Base-by-base conservation (phyloP, 53 echinoderm and acorn worm genomes). In the Actinopyga echinites region DNA sequence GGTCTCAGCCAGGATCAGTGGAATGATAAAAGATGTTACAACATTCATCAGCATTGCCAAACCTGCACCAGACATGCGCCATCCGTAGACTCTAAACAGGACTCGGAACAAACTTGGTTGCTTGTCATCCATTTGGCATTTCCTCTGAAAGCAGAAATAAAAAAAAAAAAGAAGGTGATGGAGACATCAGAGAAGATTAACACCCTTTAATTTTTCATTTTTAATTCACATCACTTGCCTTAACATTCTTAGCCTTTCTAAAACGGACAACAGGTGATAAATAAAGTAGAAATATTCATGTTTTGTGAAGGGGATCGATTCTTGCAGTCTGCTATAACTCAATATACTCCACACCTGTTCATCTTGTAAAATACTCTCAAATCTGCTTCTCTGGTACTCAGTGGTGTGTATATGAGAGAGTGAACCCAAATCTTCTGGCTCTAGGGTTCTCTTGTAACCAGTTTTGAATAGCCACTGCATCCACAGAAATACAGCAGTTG, bases 351-450 rank as follows among this genome's bases (percentile, higher is more conserved):
- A n/a, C n/a, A 92, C 95, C 89, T 74, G 69, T 85, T 95, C 89
- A 26, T 89, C 69, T 49, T 86, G 69, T 40, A 95, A 89, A 1
- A 80, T 89, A 66, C 87, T 89, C 37, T 77, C 69, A 63, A 95
- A 92, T 44, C 75, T 75, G 17, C 56, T 73, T 56, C 87, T 83
- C 29, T 93, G 93, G 62, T 85, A 65, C 17, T 89, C 80, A 20
- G 92, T 82, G 20, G 84, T 87, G 68, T 96, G 97, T 9, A 59
- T 58, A 19, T 92, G 74, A 0, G 86, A 85, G n/a, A 96, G 82
- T 23, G 84, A 82, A 20, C 97, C 97, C 31, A 96, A 79, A 68
- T 96, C 97, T 13, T 84, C 56, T 45, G 90, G 58, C 82, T 96
- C 93, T 30, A 96, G 83, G 9, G 85, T 69, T 55, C 35, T 64